Evolutionary conservation across 2,888 invertebrate genomes (phyloP), one percentile per base, ranked within the genome.

Genomic region (Cepaea hortensis): DNA sequence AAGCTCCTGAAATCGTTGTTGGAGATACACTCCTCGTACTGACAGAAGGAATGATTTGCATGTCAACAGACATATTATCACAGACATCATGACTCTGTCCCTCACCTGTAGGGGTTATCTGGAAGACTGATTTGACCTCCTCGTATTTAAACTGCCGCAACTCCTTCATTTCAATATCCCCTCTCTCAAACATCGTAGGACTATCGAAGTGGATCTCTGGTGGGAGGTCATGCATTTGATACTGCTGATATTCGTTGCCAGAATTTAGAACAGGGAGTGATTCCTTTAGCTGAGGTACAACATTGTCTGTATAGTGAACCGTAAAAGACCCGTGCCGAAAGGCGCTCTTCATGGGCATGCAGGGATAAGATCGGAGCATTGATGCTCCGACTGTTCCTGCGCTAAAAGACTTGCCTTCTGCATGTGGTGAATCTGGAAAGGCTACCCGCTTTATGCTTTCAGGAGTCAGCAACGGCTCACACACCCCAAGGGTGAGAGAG

Each of bases 391-490:
- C 23, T 18, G n/a, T 18, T 20, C 23, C 55, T 1, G 35, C 2
- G 20, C 7, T 68, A 15, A 20, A 48, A 0, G 76, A n/a, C 61
- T 65, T 75, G 2, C 35, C 35, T 9, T 76, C 76, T 2, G 23
- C 0, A 48, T 62, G 13, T 4, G 85, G 48, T 18, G 35, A 55
- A 18, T 85, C 85, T 15, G 85, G 68, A 50, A 85, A 79, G 3
- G 85, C 70, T 15, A 85, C 46, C 5, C 85, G 77, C 50, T 85
- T 85, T 23, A 77, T 72, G 50, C 70, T 84, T 9, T 87, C 87
- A 15, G 87, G 87, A 1, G 87, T 84, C 5, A 87, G 72, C 9
- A 87, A 68, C 3, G 87, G 87, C 73, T 87, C 87, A 62, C 87
- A 87, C 23, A 87, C 84, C 0, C 84, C 84, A 1, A 87, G 84